Percentiles rank a stretch among this genome's conserved stretches.
Conservation (phyloP, 2,888 invertebrate species). For the Cephus spinipes region DNA sequence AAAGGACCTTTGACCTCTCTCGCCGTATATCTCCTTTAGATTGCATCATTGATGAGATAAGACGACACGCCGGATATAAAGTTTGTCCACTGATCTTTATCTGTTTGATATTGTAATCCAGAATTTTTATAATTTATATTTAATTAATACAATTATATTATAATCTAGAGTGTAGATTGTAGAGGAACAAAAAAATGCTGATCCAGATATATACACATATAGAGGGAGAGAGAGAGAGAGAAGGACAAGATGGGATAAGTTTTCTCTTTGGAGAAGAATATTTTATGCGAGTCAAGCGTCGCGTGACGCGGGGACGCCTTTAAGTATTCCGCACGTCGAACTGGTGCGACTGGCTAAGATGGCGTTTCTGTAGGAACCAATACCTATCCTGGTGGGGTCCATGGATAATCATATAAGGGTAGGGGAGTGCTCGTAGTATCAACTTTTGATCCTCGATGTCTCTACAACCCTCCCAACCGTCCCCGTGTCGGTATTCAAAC, state of each 20-base stretch:
- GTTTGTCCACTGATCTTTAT: neutral
- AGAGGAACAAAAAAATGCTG: too few relatives aligned
- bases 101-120: neutral
- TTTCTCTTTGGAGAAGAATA: slow-evolving; percentile 43
- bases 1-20: slow-evolving; percentile 43
- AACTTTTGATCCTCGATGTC: slow-evolving; percentile 57
- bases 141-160: too few relatives aligned
- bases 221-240: too few relatives aligned
- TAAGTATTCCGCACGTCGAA: slow-evolving; percentile 57
- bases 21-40: slow-evolving; percentile 55
- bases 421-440: slow-evolving; percentile 43
- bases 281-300: slow-evolving; percentile 57
- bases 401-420: slow-evolving; percentile 57
- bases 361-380: slow-evolving; percentile 19
- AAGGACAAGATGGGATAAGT: slow-evolving; percentile 6
- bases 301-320: slow-evolving; percentile 40
- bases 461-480: slow-evolving; percentile 20
- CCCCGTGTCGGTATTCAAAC: slow-evolving; percentile 60
- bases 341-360: slow-evolving; percentile 37
- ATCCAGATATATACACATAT: too few relatives aligned
- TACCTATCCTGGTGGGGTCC: slow-evolving; percentile 27
- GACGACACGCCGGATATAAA: neutral
- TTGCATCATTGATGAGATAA: slow-evolving; percentile 60
- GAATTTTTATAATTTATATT: too few relatives aligned
- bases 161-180: too few relatives aligned